Base-by-base conservation (phyloP, 2,888 invertebrate genomes). In the Chrysolina oricalcia region DNA sequence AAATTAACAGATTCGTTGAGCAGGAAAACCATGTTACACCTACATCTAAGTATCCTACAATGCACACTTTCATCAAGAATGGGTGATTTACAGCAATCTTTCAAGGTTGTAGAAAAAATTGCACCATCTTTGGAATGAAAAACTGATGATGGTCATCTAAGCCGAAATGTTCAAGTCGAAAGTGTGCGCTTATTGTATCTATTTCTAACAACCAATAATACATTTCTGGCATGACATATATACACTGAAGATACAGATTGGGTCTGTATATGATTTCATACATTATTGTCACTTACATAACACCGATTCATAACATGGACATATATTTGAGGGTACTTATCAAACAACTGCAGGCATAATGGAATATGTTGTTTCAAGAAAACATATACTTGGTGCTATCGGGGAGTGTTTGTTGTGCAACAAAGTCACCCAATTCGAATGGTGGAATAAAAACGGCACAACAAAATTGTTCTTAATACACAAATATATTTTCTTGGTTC, bases 241-340 rank as follows among this genome's bases (percentile, higher is more conserved):
- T 74, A 74, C 73, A 74, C 46, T 74, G 73, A 74, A 23, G 35
- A 68, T 41, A 64, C 56, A 72, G 15, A 67, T 43, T 35, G 23
- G 23, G 15, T 27, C 35, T 59, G 23, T 6, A 23, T 27, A 59
- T 35, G 35, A 27, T 27, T 35, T 27, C 23, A 0, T 27, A 35
- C 27, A 2, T 59, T 59, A 59, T 27, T 59, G 59, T 59, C 59
- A 59, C 59, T 23, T 59, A 53, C 53, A 53, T 19, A 53, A 53
- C 53, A 53, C 11, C 35, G 19, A 53, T 53, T 15, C 19, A 15
- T 59, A 9, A 59, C 59, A 59, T 59, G 10, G 53, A 53, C 53
- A 53, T 53, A 53, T 53, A 53, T 13, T 43, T 15, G 15, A 15
- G 15, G 43, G 8, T 43, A 35, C 15, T 43, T 13, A 15, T 15